A percentile compares a stretch with the other conserved stretches of the same genome.
These are phyloP conservation scores for Eupeodes latifasciatus DNA, from an alignment of 2,888 invertebrate species.

Conservation along the genomic window DNA sequence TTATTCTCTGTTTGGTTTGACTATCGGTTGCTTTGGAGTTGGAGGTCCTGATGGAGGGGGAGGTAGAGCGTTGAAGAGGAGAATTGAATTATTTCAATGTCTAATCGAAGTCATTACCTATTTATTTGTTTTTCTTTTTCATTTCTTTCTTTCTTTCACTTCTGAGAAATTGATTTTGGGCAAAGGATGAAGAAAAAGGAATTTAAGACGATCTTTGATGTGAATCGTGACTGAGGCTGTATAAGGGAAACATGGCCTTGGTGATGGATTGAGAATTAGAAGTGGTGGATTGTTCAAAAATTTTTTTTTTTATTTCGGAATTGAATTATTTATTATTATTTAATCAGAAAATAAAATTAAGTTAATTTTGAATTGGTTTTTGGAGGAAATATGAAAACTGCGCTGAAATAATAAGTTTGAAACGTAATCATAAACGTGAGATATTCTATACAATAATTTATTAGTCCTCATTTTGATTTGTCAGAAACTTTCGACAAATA, in stretches of 20 bases:
- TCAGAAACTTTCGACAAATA: too few species aligned
- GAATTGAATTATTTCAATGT: conserved; percentile 73
- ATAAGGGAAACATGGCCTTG: background rate
- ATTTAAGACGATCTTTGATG: conserved; percentile 47
- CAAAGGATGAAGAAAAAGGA: background rate
- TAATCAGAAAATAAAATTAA: conserved; percentile 21
- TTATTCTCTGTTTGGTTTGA: conserved; percentile 39
- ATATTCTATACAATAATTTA: background rate
- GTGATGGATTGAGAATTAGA: background rate
- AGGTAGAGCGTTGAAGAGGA: conserved; percentile 16
- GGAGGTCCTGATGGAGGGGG: background rate
- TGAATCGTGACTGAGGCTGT: conserved; percentile 51
- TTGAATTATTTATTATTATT: conserved; percentile 8
- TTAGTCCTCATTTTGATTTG: too few species aligned
- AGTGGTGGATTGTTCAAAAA: background rate
- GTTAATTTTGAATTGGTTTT: background rate
- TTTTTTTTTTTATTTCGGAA: conserved; percentile 10
- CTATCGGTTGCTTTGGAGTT: background rate
- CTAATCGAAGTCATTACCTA: conserved; percentile 69
- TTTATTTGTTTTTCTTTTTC: conserved; percentile 14
- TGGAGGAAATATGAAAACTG: background rate
- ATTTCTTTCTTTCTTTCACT: background rate
- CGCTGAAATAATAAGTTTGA: background rate
- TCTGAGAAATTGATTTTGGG: conserved; percentile 55
- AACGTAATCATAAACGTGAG: background rate